These are phyloP conservation scores for Pristis pectinata DNA, from an alignment of 2,797 vertebrate species.

Conservation along the genomic window DNA sequence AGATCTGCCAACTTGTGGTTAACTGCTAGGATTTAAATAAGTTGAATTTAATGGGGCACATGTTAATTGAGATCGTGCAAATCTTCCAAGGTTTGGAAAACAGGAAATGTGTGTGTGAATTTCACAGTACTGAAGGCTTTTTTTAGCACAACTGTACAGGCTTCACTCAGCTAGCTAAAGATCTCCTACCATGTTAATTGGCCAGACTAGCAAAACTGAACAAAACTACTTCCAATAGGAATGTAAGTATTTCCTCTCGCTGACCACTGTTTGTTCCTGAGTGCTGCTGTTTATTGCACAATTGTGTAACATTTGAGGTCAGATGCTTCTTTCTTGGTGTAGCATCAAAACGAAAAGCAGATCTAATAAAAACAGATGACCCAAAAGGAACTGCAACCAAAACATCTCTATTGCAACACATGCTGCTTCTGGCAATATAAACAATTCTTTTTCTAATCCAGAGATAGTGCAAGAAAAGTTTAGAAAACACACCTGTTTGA, in stretches of 20 bases:
- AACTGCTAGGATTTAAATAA: neutral
- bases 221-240: neutral
- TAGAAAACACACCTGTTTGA: neutral
- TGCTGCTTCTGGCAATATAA: neutral
- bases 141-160: neutral
- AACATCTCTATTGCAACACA: no score
- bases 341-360: neutral
- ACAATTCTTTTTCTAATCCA: neutral
- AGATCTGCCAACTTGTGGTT: neutral
- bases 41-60: no score
- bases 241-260: neutral
- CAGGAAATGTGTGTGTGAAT: neutral
- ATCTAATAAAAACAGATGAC: neutral
- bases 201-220: neutral
- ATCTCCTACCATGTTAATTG: neutral
- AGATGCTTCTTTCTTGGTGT: neutral
- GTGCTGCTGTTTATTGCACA: neutral
- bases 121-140: neutral
- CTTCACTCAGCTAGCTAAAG: neutral
- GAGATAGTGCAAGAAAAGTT: neutral
- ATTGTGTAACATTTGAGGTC: neutral
- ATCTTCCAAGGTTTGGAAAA: neutral
- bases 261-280: neutral
- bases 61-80: neutral
- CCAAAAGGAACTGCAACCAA: neutral